Percentiles rank a stretch among this genome's conserved stretches.
phyloP scores from a whole-genome alignment of 1,140 invertebrate genomes.

The Chionoecetes opilio region DNA sequence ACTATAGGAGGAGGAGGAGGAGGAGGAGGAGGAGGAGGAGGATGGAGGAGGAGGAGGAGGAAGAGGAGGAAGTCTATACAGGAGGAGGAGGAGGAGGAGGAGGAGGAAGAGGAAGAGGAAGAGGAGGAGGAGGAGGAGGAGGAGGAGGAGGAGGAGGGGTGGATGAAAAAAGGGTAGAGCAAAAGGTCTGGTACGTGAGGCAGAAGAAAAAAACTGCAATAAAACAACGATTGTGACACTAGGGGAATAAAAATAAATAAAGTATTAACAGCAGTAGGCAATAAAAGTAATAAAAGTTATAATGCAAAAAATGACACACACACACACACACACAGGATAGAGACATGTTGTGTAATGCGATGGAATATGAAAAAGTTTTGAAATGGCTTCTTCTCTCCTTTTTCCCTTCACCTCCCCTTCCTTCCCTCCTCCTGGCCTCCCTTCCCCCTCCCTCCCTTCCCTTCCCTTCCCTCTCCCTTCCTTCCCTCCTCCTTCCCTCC shows the following conservation, averaged over 20 bases:
- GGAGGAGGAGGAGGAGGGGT: neutral
- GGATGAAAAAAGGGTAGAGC: too few relatives aligned
- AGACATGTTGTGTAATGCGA: slow-evolving; percentile 57
- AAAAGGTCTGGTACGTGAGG: too few relatives aligned
- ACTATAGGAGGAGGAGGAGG: too few relatives aligned
- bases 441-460: neutral
- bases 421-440: neutral
- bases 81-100: slow-evolving; percentile 31
- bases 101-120: neutral
- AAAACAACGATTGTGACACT: neutral
- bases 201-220: neutral
- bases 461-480: neutral
- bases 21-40: too few relatives aligned
- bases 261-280: too few relatives aligned
- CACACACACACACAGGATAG: slow-evolving; percentile 30
- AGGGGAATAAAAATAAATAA: neutral
- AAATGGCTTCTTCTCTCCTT: slow-evolving; percentile 32
- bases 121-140: neutral
- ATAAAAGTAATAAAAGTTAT: neutral
- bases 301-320: neutral
- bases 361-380: slow-evolving; percentile 63
- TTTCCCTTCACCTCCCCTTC: neutral
- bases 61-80: slow-evolving; percentile 34
- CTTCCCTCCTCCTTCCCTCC: neutral
- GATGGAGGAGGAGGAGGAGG: neutral